A percentile compares a stretch with the other conserved stretches of the same genome.
phyloP scores from a whole-genome alignment of 2,113 vertebrate genomes.

The Corythornis cristatus region DNA sequence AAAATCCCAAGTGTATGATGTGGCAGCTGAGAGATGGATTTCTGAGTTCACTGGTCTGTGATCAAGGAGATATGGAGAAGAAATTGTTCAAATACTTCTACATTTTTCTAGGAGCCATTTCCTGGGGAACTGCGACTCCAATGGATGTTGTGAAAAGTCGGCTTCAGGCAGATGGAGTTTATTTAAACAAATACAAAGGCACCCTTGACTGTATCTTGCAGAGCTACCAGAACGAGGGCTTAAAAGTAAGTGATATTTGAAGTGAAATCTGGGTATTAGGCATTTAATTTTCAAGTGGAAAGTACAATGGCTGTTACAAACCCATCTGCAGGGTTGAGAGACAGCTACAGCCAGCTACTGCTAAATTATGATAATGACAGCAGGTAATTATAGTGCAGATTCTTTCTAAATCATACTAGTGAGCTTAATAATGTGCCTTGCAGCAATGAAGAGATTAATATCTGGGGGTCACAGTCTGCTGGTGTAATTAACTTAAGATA shows the following conservation, averaged over 20 bases:
- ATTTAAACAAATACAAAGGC: conserved; percentile 88
- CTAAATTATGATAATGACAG: not conserved
- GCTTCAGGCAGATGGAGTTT: conserved; percentile 91
- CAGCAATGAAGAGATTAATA: not conserved
- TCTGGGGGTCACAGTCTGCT: not conserved
- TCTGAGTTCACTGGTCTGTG: not conserved
- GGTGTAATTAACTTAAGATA: not conserved
- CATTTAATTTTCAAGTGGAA: not conserved
- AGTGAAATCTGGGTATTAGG: not conserved
- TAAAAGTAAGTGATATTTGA: conserved; percentile 82
- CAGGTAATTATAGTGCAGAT: not conserved
- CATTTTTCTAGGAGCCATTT: conserved; percentile 87
- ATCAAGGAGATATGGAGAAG: not conserved
- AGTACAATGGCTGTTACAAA: not conserved
- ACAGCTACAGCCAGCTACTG: not conserved
- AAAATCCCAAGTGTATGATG: not conserved
- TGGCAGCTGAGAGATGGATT: not conserved
- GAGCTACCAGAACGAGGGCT: conserved; percentile 90
- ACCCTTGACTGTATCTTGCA: conserved; percentile 87
- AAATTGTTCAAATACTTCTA: not conserved
- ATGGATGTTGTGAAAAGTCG: conserved; percentile 96
- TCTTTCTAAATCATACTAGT: not conserved
- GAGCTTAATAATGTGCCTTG: not conserved
- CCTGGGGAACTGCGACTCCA: conserved; percentile 92
- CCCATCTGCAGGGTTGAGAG: not conserved